Conservation (phyloP, 2,113 vertebrate species). For the Nothocercus nigrocapillus region DNA sequence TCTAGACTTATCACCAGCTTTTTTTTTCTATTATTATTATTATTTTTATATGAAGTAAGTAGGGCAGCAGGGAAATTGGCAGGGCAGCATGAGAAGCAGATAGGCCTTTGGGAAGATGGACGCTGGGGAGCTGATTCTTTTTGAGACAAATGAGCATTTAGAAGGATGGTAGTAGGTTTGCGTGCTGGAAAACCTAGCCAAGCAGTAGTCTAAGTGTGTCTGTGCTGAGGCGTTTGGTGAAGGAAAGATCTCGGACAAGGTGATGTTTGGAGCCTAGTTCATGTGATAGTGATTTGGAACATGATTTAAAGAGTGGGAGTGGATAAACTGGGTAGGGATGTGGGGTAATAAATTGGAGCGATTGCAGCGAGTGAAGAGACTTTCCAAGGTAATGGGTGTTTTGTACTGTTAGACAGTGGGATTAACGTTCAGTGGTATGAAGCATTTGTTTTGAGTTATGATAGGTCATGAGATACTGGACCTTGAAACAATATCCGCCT, state of each 20-base stretch:
- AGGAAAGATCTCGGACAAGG: neutral
- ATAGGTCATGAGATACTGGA: conserved; percentile 68
- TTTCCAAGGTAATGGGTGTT: conserved; percentile 40
- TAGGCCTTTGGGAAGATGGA: neutral
- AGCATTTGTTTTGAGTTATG: conserved; percentile 74
- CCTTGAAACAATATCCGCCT: conserved; percentile 66
- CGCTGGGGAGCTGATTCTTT: neutral
- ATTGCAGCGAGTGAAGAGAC: neutral
- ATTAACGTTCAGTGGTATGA: conserved; percentile 64
- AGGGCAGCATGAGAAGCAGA: neutral
- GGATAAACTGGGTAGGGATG: conserved; percentile 25
- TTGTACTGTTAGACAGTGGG: conserved; percentile 33
- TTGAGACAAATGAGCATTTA: neutral
- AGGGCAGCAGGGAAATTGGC: neutral
- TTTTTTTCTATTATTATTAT: neutral
- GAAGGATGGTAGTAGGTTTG: neutral
- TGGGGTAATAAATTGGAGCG: neutral
- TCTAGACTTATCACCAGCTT: neutral
- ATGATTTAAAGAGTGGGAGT: neutral
- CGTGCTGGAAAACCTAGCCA: conserved; percentile 22
- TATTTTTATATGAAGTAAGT: neutral
- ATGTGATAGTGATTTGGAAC: conserved; percentile 49
- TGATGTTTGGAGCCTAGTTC: conserved; percentile 7
- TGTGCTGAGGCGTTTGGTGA: neutral
- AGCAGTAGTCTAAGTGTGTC: conserved; percentile 51